Evolutionary conservation across 2,113 vertebrate species (phyloP).

Genomic region (Centropus bengalensis): DNA sequence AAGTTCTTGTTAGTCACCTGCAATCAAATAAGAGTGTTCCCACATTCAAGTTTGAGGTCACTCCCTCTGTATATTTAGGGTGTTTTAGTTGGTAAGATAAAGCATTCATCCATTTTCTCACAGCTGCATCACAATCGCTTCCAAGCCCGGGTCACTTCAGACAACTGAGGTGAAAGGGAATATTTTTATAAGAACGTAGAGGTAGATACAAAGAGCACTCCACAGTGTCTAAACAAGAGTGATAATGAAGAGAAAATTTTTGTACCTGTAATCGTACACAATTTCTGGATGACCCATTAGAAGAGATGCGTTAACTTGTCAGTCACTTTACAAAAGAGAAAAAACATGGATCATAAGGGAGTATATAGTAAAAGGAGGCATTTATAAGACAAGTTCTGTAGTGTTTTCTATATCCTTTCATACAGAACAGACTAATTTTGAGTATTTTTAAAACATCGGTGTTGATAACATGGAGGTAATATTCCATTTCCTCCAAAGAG

Average conservation of each 20-base stretch:
- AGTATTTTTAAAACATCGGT: constrained; percentile 37
- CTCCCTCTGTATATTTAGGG: background rate
- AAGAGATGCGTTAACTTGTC: background rate
- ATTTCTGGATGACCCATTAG: constrained; percentile 5
- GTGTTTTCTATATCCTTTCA: background rate
- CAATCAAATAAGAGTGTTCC: background rate
- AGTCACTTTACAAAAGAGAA: background rate
- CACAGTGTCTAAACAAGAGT: background rate
- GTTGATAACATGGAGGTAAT: background rate
- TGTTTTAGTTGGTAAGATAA: background rate
- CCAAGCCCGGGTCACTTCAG: background rate
- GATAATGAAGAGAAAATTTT: background rate
- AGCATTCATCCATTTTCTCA: background rate
- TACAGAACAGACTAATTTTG: background rate
- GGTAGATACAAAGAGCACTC: background rate
- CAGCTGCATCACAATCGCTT: background rate
- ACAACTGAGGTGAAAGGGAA: background rate
- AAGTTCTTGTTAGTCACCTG: background rate
- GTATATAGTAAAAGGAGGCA: background rate
- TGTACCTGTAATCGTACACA: constrained; percentile 1
- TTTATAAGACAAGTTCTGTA: background rate
- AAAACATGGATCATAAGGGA: background rate
- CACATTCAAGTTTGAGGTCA: background rate
- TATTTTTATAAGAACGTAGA: background rate
- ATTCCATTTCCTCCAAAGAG: constrained; percentile 41